Percentiles rank a stretch among this genome's conserved stretches.
Conservation (phyloP, 2,888 invertebrate genomes). For the Limnephilus auricula region DNA sequence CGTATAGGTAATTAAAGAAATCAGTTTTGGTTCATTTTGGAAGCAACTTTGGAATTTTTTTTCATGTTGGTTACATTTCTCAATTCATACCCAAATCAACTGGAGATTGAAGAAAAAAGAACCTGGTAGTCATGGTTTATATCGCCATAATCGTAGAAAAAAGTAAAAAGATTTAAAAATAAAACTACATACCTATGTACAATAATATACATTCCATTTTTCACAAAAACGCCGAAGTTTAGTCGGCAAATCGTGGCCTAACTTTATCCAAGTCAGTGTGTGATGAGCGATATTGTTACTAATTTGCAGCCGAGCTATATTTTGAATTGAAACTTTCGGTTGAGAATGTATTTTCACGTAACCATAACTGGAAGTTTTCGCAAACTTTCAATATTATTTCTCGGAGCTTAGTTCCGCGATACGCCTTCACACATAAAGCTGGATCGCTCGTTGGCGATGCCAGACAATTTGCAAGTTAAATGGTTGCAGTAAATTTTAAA, state of each 20-base stretch:
- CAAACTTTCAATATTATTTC: conserved; percentile 47
- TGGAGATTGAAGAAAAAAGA: background rate
- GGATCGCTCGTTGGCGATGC: background rate
- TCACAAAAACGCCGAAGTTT: background rate
- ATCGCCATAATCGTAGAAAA: background rate
- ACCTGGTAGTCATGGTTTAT: background rate
- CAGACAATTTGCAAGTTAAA: conserved; percentile 10
- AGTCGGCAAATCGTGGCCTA: background rate
- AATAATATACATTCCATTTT: background rate
- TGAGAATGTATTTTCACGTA: conserved; percentile 48
- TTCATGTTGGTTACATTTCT: background rate
- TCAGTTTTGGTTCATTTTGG: too few species aligned
- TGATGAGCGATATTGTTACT: conserved; percentile 47
- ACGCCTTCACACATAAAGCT: conserved; percentile 6
- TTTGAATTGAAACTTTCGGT: conserved; percentile 33
- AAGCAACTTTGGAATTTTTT: too few species aligned
- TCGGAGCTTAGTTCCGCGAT: conserved; percentile 28
- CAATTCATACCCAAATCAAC: background rate
- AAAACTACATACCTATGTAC: too few species aligned
- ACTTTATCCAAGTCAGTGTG: conserved; percentile 21
- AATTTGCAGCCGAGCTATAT: conserved; percentile 23
- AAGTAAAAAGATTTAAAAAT: background rate
- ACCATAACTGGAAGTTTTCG: conserved; percentile 43
- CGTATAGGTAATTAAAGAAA: too few species aligned
- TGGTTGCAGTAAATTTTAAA: background rate